Evolutionary conservation across 2,888 invertebrate species (phyloP), one percentile per base, ranked within the genome.

Genomic region (Epinotia nisella): DNA sequence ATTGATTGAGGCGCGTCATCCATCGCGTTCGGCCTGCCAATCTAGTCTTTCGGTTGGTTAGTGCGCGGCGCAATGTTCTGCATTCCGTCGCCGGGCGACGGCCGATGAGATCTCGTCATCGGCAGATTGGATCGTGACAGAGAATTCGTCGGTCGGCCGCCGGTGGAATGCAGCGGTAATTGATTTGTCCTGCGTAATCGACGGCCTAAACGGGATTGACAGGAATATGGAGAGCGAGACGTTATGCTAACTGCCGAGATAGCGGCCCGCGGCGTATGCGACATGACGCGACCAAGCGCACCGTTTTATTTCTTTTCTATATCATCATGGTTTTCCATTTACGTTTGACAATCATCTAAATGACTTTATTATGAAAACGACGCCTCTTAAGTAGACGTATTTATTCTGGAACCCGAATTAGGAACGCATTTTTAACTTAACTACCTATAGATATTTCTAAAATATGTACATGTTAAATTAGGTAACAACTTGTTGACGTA

Each of bases 121-220:
- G 85, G 84, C 80, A 81, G 90, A 90, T 91, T 85, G 88, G 88
- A 88, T 91, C 90, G 91, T 91, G 91, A 90, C 89, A 89, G 92
- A 84, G 91, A 92, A 92, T 92, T 91, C 92, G 89, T 89, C 89
- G 90, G 88, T 83, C 85, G 87, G 79, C 86, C 85, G 90, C 84
- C 84, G 84, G 81, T 85, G 92, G 93, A 91, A 93, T 93, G 92
- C 89, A 87, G 83, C 84, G 84, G 86, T 92, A 93, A 93, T 92
- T 92, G 93, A 93, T 93, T 93, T 89, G 93, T 92, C 92, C 92
- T 90, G 88, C 88, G 91, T 93, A 90, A 91, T 91, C 89, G 88
- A 89, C 85, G 84, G 83, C 78, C 79, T 80, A 83, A 82, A 83
- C 84, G 84, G 87, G 89, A 92, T 88, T 89, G 91, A 91, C 90